phyloP scores from a whole-genome alignment of 2,797 vertebrate genomes.

The Oreochromis grahami region DNA sequence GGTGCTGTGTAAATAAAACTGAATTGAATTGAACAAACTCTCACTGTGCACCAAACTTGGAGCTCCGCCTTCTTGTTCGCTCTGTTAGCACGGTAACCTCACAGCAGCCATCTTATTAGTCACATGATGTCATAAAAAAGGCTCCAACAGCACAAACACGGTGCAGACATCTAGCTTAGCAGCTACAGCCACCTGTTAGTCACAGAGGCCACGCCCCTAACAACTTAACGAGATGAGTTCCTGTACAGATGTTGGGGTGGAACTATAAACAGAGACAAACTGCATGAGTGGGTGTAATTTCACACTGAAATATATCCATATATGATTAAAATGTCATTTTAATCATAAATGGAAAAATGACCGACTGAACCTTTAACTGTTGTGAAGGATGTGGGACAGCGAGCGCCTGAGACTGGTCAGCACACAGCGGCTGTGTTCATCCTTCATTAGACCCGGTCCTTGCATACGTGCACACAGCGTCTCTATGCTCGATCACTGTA shows the following conservation, averaged over 20 bases:
- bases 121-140: too few species aligned
- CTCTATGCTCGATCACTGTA: background rate
- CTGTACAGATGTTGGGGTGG: background rate
- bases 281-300: accelerated
- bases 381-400: accelerated
- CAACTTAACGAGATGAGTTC: background rate
- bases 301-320: background rate
- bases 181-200: too few species aligned
- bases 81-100: too few species aligned
- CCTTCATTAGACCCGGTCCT: background rate
- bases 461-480: background rate
- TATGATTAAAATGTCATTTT: background rate
- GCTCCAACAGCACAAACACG: too few species aligned
- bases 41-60: too few species aligned
- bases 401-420: background rate
- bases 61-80: too few species aligned
- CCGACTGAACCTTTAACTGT: background rate
- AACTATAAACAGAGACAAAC: background rate
- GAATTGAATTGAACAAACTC: too few species aligned
- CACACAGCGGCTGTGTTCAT: background rate
- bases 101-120: too few species aligned
- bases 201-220: too few species aligned
- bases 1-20: too few species aligned
- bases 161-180: too few species aligned
- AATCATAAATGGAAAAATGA: background rate